Percentiles rank a stretch among this genome's conserved stretches.
Conservation (phyloP, 2,888 invertebrate species). For the Parnassius mnemosyne region DNA sequence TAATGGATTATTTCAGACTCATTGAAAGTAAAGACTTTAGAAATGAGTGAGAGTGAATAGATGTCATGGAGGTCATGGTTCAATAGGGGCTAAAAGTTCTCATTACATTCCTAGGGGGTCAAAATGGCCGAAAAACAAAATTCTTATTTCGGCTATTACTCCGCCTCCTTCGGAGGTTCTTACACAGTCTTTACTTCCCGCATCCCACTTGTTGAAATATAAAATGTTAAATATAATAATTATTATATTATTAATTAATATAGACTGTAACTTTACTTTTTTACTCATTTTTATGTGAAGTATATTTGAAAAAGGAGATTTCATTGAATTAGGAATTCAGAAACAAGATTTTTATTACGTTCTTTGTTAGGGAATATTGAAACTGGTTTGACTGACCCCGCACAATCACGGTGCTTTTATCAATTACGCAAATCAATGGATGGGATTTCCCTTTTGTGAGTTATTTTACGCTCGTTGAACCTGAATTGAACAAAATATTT, state of each 20-base stretch:
- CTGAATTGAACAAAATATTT: slow-evolving; percentile 16
- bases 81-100: too few species aligned
- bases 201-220: too few species aligned
- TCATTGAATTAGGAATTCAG: slow-evolving; percentile 17
- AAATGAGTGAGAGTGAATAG: too few species aligned
- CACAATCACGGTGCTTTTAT: slow-evolving; percentile 27
- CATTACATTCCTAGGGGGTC: too few species aligned
- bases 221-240: too few species aligned
- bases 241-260: not conserved
- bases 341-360: slow-evolving; percentile 14
- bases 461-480: slow-evolving; percentile 26
- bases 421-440: slow-evolving; percentile 28
- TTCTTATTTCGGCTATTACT: too few species aligned
- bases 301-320: not conserved
- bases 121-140: too few species aligned
- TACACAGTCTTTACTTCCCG: too few species aligned
- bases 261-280: not conserved
- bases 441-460: slow-evolving; percentile 24
- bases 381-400: slow-evolving; percentile 23
- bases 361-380: slow-evolving; percentile 23
- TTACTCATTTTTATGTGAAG: slow-evolving; percentile 1
- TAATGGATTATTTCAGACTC: slow-evolving; percentile 20
- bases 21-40: not conserved
- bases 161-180: too few species aligned
- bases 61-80: too few species aligned